These are phyloP conservation scores for Acanthopagrus latus DNA, from an alignment of 2,797 vertebrate species.

Conservation along the genomic window DNA sequence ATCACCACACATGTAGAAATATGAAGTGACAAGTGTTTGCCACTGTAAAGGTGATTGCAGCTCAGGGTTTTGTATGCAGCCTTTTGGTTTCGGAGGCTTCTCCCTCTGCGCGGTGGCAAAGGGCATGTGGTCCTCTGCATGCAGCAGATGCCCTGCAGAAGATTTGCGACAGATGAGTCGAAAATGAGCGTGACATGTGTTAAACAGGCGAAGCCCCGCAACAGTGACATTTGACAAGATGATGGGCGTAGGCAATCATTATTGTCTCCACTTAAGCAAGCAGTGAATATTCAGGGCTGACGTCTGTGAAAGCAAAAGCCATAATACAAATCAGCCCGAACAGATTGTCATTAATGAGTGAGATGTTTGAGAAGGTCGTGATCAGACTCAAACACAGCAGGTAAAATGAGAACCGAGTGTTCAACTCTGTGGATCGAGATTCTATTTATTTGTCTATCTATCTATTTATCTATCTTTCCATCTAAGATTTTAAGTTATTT, in stretches of 20 bases:
- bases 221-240: slow-evolving; percentile 80
- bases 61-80: slow-evolving; percentile 40
- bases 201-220: slow-evolving; percentile 79
- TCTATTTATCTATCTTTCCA: no score
- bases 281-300: slow-evolving; percentile 74
- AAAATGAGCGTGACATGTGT: slow-evolving; percentile 82
- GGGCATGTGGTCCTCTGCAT: slow-evolving; percentile 63
- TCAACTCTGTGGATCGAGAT: not conserved
- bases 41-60: slow-evolving; percentile 51
- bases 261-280: slow-evolving; percentile 75
- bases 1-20: slow-evolving; percentile 45
- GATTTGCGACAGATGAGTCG: slow-evolving; percentile 75
- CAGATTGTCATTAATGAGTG: slow-evolving; percentile 47
- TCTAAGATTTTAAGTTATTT: not conserved
- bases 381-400: slow-evolving; percentile 19
- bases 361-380: slow-evolving; percentile 35
- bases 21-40: slow-evolving; percentile 57
- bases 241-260: slow-evolving; percentile 72
- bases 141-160: slow-evolving; percentile 70
- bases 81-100: slow-evolving; percentile 35
- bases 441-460: not conserved
- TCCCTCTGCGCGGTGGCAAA: slow-evolving; percentile 63
- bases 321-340: slow-evolving; percentile 63
- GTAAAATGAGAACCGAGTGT: not conserved
- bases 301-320: slow-evolving; percentile 66